Evolutionary conservation across 2,888 invertebrate genomes (phyloP), one percentile per base, ranked within the genome.

Genomic region (Gari tellinella): DNA sequence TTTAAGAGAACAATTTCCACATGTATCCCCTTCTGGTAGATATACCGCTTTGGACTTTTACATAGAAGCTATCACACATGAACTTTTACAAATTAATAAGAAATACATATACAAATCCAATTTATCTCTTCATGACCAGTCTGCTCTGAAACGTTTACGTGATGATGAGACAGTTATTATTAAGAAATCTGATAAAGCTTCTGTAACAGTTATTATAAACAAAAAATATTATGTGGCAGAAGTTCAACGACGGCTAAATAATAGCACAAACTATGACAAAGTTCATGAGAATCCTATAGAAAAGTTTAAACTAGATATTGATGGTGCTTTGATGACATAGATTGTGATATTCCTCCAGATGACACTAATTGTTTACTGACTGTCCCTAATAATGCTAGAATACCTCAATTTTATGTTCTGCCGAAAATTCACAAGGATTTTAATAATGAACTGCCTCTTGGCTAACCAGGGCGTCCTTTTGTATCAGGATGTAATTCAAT

Each of bases 21-120:
- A 12, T 56, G 56, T 49, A 49, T 58, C 58, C 45, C 57, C 65
- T 19, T 12, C 41, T 31, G 57, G 51, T 8, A 45, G 65, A 40
- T 57, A 66, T 31, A n/a, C 51, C 31, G 41, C 25, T 37, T 43
- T 66, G 31, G 58, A 58, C 15, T 66, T 66, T 43, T 66, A 66
- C 26, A 51, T 66, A 19, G 58, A 57, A 14, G 65, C 58, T 31
- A 58, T 58, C 25, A 56, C 56, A 14, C 51, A 66, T 8, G 51
- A 66, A 51, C 51, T 66, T 49, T 21, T 66, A 21, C 41, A 58
- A 43, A 25, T 41, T 26, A 43, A 51, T 15, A 43, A 31, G 25
- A 49, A 21, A 19, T 31, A 43, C 17, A 66, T 45, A 43, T 31
- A 49, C 17, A 40, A 15, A 7, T 40, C 57, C 21, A 66, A 66